These are phyloP conservation scores for Nasonia oneida DNA, from an alignment of 2,888 invertebrate species.

Conservation along the genomic window DNA sequence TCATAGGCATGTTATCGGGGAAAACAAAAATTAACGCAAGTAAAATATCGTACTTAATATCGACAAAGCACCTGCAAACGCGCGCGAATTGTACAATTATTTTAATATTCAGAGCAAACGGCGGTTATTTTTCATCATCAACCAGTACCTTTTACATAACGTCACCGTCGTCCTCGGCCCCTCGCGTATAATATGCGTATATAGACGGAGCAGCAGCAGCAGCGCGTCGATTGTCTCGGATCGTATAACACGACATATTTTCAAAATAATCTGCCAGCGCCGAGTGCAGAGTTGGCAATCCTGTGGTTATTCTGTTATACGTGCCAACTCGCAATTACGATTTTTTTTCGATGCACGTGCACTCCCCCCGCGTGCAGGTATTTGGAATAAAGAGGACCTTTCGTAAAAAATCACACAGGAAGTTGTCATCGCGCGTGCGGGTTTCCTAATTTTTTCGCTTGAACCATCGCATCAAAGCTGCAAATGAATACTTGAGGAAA, in stretches of 20 bases:
- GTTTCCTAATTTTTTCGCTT: not conserved
- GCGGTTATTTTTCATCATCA: conserved; percentile 7
- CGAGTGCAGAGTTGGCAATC: not conserved
- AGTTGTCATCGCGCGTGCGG: conserved; percentile 27
- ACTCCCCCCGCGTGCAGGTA: conserved; percentile 18
- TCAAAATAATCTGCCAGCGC: conserved; percentile 62
- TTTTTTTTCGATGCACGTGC: not conserved
- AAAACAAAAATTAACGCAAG: not conserved
- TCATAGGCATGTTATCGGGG: not conserved
- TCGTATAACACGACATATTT: conserved; percentile 62
- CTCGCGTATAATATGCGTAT: not conserved
- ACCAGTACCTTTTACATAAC: conserved; percentile 23
- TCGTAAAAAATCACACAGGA: conserved; percentile 24
- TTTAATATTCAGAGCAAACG: conserved; percentile 5
- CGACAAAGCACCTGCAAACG: not conserved
- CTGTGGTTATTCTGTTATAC: conserved; percentile 18
- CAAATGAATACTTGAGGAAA: not conserved
- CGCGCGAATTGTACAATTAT: not conserved
- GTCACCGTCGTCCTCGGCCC: conserved; percentile 1
- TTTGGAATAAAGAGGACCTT: conserved; percentile 7
- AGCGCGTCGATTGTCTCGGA: conserved; percentile 62
- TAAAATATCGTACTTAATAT: too few species aligned
- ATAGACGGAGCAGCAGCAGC: not conserved
- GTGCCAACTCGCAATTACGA: conserved; percentile 26
- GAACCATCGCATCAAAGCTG: not conserved